phyloP scores from a whole-genome alignment of 2,113 vertebrate species.

The Oreotrochilus melanogaster region DNA sequence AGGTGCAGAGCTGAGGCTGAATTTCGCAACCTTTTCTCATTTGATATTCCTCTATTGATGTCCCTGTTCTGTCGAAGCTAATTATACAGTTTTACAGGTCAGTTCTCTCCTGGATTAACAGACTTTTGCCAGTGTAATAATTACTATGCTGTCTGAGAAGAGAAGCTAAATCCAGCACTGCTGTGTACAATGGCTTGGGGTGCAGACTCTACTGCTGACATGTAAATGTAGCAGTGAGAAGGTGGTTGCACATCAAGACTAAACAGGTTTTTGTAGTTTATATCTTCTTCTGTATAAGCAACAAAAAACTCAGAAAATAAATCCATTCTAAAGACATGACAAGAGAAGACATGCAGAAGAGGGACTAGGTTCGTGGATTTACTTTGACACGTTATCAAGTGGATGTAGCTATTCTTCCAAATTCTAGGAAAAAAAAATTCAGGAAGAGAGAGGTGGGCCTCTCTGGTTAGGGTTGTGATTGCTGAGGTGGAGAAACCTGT shows the following conservation, averaged over 20 bases:
- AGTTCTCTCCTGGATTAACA: conserved; percentile 19
- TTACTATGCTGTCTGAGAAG: neutral
- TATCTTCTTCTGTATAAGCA: neutral
- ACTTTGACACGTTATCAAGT: neutral
- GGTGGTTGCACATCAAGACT: neutral
- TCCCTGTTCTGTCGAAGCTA: neutral
- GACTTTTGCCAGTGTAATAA: neutral
- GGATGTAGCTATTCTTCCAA: neutral
- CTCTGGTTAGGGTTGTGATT: neutral
- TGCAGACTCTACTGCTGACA: neutral
- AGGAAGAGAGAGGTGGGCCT: neutral
- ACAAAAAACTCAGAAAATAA: neutral
- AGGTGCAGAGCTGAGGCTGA: neutral
- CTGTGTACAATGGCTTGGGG: neutral
- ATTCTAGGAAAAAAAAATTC: neutral
- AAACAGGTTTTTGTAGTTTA: neutral
- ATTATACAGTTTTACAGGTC: conserved; percentile 42
- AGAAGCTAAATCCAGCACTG: neutral
- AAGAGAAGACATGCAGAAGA: neutral
- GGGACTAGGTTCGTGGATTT: neutral
- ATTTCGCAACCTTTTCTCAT: neutral
- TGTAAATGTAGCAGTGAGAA: neutral
- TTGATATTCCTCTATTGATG: neutral
- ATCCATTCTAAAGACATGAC: neutral
- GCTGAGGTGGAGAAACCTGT: neutral